phyloP scores from a whole-genome alignment of 2,797 vertebrate genomes.

The Melanotaenia nigrans region DNA sequence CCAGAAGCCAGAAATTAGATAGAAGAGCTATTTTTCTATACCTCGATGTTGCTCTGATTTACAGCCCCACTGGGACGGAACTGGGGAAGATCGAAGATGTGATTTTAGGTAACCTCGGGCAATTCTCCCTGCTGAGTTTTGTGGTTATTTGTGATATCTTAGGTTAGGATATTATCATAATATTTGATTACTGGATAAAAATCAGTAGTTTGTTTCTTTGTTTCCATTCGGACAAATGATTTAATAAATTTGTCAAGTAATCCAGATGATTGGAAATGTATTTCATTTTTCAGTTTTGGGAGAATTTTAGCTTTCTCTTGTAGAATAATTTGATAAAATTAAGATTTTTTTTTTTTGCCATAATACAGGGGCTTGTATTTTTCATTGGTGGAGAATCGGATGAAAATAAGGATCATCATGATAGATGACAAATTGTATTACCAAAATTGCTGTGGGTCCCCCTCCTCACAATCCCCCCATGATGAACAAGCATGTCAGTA shows the following conservation, averaged over 20 bases:
- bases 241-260: background rate
- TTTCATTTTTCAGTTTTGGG: background rate
- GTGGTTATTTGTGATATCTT: conserved; percentile 16
- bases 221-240: conserved; percentile 14
- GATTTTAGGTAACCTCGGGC: conserved; percentile 39
- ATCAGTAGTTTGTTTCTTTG: background rate
- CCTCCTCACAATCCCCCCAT: background rate
- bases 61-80: conserved; percentile 45
- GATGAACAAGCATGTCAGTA: background rate
- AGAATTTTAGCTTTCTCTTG: background rate
- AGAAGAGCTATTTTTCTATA: conserved; percentile 40
- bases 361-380: background rate
- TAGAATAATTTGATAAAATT: background rate
- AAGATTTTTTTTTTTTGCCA: no score
- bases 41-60: conserved; percentile 43
- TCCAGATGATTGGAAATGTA: background rate
- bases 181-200: conserved; percentile 3
- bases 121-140: conserved; percentile 28
- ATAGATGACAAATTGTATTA: background rate
- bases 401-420: background rate
- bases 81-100: conserved; percentile 40
- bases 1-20: conserved; percentile 53
- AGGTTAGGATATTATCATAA: conserved; percentile 15
- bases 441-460: background rate
- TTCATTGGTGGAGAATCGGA: background rate